Percentiles rank a stretch among this genome's conserved stretches.
phyloP scores from a whole-genome alignment of 2,888 invertebrate species.

The Cosmia pyralina region DNA sequence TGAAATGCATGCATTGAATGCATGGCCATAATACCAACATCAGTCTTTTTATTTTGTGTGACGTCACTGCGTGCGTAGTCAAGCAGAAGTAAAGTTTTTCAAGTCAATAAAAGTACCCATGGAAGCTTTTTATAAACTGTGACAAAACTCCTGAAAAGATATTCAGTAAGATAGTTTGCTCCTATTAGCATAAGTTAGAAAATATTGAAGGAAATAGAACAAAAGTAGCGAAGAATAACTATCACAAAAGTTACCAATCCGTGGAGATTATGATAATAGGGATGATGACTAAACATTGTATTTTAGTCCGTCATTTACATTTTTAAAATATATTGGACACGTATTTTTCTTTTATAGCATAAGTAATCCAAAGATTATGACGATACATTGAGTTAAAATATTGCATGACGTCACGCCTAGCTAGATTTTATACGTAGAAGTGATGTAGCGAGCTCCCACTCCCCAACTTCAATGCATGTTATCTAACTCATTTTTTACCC shows the following conservation, averaged over 20 bases:
- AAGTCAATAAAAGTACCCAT: not conserved
- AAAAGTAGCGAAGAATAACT: not conserved
- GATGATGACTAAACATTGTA: too few species aligned
- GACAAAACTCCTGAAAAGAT: not conserved
- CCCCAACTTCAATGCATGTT: too few species aligned
- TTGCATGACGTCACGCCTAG: too few species aligned
- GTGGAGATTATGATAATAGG: not conserved
- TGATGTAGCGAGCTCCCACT: too few species aligned
- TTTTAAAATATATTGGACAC: too few species aligned
- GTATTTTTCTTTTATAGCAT: too few species aligned
- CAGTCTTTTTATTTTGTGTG: not conserved
- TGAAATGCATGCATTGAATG: not conserved
- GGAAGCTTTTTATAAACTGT: not conserved
- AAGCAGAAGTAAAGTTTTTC: not conserved
- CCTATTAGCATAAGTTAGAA: conserved; percentile 34
- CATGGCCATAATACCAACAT: not conserved
- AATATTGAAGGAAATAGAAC: conserved; percentile 7
- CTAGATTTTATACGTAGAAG: too few species aligned
- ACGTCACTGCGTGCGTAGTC: not conserved
- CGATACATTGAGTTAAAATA: too few species aligned
- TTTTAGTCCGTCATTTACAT: too few species aligned
- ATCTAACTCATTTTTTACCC: too few species aligned
- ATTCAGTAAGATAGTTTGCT: conserved; percentile 14
- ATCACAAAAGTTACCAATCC: not conserved
- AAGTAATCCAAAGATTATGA: too few species aligned